Conservation (phyloP, 2,888 invertebrate genomes). For the Ceriagrion tenellum region DNA sequence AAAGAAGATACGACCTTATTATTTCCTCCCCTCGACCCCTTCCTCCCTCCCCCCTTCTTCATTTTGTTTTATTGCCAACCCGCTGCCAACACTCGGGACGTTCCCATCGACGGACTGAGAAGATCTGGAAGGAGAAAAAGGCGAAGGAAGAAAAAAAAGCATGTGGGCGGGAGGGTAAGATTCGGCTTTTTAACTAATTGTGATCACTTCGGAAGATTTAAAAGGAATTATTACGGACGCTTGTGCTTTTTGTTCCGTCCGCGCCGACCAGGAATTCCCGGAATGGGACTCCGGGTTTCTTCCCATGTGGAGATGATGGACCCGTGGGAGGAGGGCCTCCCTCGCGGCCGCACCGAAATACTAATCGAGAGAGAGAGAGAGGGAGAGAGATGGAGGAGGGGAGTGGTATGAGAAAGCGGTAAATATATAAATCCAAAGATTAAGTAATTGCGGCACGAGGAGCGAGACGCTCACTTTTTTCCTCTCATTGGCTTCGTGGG, state of each 20-base stretch:
- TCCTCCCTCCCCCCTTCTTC: background rate
- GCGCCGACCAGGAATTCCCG: background rate
- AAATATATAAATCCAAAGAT: background rate
- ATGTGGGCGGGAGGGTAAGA: background rate
- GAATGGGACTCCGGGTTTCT: background rate
- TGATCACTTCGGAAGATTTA: constrained; percentile 16
- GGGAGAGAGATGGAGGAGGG: background rate
- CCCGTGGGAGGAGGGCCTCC: background rate
- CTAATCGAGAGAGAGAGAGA: background rate
- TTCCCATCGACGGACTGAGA: background rate
- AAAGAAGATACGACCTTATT: background rate
- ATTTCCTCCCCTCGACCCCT: background rate
- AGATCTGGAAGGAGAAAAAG: background rate
- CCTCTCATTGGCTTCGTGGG: background rate
- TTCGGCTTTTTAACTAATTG: constrained; percentile 31
- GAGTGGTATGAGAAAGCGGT: no score
- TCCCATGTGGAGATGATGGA: background rate
- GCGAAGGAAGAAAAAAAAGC: background rate
- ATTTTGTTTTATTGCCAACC: background rate
- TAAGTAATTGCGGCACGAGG: background rate
- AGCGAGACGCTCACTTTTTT: background rate
- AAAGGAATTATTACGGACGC: constrained; percentile 25
- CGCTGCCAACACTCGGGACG: background rate
- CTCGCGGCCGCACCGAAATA: background rate
- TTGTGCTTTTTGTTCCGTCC: background rate